Evolutionary conservation across 2,888 invertebrate genomes (phyloP).

Genomic region (Caenorhabditis angaria): DNA sequence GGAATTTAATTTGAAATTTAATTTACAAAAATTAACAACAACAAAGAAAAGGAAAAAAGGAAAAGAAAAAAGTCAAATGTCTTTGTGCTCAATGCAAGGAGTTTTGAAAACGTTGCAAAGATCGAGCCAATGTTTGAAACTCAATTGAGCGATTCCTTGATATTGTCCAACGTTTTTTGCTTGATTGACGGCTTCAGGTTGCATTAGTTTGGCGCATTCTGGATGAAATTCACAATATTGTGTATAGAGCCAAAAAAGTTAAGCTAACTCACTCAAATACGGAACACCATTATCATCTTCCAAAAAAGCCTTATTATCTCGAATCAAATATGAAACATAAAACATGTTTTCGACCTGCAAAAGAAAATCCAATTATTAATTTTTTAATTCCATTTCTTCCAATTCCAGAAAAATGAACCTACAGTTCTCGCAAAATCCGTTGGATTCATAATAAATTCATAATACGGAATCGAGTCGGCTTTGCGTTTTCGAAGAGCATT

Average conservation of each 20-base stretch:
- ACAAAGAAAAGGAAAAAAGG: neutral
- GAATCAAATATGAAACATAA: conserved; percentile 36
- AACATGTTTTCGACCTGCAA: conserved; percentile 43
- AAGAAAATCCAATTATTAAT: conserved; percentile 1
- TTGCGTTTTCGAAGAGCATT: conserved; percentile 26
- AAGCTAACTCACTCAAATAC: conserved; percentile 19
- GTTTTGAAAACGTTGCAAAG: conserved; percentile 17
- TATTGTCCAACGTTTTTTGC: neutral
- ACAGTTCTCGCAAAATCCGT: conserved; percentile 24
- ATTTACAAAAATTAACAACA: neutral
- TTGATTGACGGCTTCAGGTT: conserved; percentile 3
- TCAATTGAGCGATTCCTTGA: conserved; percentile 25
- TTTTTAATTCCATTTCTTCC: neutral
- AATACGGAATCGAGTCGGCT: conserved; percentile 19
- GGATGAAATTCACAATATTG: conserved; percentile 6
- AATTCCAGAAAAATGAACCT: neutral
- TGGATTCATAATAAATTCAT: conserved; percentile 31
- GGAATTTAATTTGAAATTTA: too few species aligned
- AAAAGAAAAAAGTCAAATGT: neutral
- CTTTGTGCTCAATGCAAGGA: conserved; percentile 15
- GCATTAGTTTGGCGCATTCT: conserved; percentile 11
- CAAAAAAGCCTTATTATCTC: conserved; percentile 22
- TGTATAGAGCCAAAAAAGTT: conserved; percentile 1
- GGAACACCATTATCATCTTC: conserved; percentile 18
- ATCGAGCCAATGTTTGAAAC: conserved; percentile 22